Conservation (phyloP, 2,113 vertebrate genomes). For the Chitala chitala region DNA sequence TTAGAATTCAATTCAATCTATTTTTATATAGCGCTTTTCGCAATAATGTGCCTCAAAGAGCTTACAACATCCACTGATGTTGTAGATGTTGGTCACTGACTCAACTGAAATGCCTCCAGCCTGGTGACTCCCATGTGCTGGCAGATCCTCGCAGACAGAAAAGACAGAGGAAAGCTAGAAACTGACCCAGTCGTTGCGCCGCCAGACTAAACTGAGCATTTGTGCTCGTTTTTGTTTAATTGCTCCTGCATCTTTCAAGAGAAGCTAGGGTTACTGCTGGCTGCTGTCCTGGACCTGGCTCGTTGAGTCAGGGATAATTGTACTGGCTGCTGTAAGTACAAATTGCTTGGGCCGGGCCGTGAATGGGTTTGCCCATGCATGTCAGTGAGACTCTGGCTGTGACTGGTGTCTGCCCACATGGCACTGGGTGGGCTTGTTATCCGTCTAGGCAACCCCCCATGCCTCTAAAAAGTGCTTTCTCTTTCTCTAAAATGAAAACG, state of each 20-base stretch:
- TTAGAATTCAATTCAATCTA: too few species aligned
- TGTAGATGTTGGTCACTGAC: too few species aligned
- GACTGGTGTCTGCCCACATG: constrained; percentile 8
- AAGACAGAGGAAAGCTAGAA: constrained; percentile 22
- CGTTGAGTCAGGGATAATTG: constrained; percentile 55
- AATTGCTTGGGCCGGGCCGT: constrained; percentile 52
- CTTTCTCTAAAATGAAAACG: neutral
- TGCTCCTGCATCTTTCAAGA: constrained; percentile 64
- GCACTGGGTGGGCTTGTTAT: neutral
- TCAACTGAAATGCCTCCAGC: too few species aligned
- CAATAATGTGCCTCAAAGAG: too few species aligned
- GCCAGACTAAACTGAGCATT: constrained; percentile 52
- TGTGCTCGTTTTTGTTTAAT: constrained; percentile 58
- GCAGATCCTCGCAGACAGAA: neutral
- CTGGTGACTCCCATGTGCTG: too few species aligned
- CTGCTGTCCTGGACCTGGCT: constrained; percentile 49
- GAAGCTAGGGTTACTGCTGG: constrained; percentile 57
- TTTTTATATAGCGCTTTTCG: too few species aligned
- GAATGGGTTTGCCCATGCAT: constrained; percentile 50
- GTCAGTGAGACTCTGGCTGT: constrained; percentile 39
- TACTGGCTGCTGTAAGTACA: constrained; percentile 62
- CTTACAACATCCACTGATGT: too few species aligned
- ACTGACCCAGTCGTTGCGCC: constrained; percentile 40
- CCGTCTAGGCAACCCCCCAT: constrained; percentile 13
- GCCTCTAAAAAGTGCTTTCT: constrained; percentile 5